These are phyloP conservation scores for Hippocampus kuda DNA, from an alignment of 2,797 vertebrate genomes.

Conservation along the genomic window DNA sequence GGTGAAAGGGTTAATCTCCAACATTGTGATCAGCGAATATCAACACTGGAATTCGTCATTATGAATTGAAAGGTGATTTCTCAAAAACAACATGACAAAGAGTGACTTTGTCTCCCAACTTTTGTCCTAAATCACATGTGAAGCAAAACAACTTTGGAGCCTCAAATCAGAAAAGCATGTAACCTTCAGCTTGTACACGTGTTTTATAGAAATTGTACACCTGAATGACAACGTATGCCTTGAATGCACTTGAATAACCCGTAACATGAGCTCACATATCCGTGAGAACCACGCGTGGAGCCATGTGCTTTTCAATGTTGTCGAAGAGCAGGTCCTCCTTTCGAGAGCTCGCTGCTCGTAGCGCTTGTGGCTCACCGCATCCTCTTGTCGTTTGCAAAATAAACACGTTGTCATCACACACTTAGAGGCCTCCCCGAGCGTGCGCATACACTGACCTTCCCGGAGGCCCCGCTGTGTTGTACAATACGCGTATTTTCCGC, in stretches of 20 bases:
- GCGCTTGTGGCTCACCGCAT: constrained; percentile 58
- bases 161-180: not conserved
- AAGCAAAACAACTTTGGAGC: not conserved
- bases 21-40: not conserved
- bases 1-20: too few relatives aligned
- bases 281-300: not conserved
- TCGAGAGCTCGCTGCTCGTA: constrained; percentile 32
- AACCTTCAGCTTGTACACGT: not conserved
- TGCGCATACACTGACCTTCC: constrained; percentile 51
- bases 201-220: not conserved
- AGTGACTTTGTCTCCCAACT: not conserved
- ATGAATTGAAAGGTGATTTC: not conserved
- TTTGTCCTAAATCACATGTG: not conserved
- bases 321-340: constrained; percentile 33
- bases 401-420: constrained; percentile 61
- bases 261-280: not conserved
- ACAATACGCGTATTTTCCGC: constrained; percentile 6
- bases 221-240: not conserved
- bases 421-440: constrained; percentile 36
- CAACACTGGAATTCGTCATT: too few relatives aligned
- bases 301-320: constrained; percentile 37
- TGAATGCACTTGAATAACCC: not conserved
- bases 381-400: constrained; percentile 65
- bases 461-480: constrained; percentile 28
- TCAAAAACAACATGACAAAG: not conserved